Evolutionary conservation across 2,888 invertebrate genomes (phyloP).

Genomic region (Panzeria rudis): DNA sequence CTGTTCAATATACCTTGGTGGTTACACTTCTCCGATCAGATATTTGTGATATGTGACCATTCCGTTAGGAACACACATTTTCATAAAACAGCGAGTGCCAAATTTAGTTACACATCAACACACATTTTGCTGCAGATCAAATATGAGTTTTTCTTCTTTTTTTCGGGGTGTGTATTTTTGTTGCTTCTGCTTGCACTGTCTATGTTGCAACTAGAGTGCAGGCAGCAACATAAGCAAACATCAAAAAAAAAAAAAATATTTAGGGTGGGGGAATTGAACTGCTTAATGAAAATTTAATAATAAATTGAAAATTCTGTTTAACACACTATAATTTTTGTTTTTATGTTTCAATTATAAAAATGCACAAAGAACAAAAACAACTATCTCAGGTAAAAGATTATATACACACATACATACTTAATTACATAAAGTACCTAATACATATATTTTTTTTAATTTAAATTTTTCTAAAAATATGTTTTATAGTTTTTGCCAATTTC

Average conservation of each 20-base stretch:
- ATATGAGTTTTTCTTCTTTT: constrained; percentile 4
- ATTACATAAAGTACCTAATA: background rate
- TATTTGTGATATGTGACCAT: constrained; percentile 3
- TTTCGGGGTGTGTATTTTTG: constrained; percentile 45
- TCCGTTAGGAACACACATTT: background rate
- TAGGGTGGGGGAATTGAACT: constrained; percentile 34
- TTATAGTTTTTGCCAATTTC: constrained; percentile 62
- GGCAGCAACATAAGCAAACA: constrained; percentile 6
- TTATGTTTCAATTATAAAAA: constrained; percentile 39
- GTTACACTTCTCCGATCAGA: background rate
- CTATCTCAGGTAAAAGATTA: background rate
- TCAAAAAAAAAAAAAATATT: constrained; percentile 4
- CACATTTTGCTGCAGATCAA: constrained; percentile 57
- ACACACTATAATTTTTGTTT: constrained; percentile 55
- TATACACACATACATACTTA: background rate
- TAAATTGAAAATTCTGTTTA: constrained; percentile 64
- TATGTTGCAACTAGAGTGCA: constrained; percentile 41
- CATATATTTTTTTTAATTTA: background rate
- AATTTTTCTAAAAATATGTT: constrained; percentile 42
- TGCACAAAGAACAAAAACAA: background rate
- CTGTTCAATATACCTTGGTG: too few relatives aligned
- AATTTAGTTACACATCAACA: constrained; percentile 64
- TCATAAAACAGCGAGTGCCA: constrained; percentile 60
- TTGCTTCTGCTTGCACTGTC: constrained; percentile 24
- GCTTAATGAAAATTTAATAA: constrained; percentile 61